Evolutionary conservation across 30 jellyfish, hydroid and myxozoan species (phyloP).

Genomic region (Nemopilema nomurai): DNA sequence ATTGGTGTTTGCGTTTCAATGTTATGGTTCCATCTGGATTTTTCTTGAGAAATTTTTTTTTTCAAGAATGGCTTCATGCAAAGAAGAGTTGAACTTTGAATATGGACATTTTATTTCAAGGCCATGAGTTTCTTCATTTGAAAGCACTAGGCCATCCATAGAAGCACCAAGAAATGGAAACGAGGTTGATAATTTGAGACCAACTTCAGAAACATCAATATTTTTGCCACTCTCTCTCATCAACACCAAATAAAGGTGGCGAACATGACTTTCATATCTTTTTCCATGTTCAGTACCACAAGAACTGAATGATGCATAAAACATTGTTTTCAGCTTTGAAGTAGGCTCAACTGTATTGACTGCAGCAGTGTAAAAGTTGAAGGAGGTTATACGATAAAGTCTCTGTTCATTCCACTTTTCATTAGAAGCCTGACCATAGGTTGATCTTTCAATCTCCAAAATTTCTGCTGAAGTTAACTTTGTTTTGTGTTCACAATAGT

Average conservation of each 20-base stretch:
- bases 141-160: constrained; percentile 14
- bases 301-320: not conserved
- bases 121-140: constrained; percentile 9
- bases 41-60: not conserved
- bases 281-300: constrained; percentile 24
- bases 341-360: constrained; percentile 30
- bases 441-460: not conserved
- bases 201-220: constrained; percentile 3
- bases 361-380: constrained; percentile 18
- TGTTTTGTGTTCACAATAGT: not conserved
- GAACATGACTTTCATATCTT: constrained; percentile 6
- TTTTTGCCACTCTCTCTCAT: not conserved
- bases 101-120: constrained; percentile 28
- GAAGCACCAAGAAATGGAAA: constrained; percentile 32
- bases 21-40: not conserved
- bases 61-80: constrained; percentile 19
- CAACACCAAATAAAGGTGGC: not conserved
- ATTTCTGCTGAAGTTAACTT: not conserved
- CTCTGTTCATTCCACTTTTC: constrained; percentile 7
- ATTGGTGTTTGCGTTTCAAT: constrained; percentile 31
- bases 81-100: constrained; percentile 4
- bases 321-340: constrained; percentile 3
- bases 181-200: not conserved
- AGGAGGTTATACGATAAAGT: constrained; percentile 5
- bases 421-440: constrained; percentile 9